A percentile compares a stretch with the other conserved stretches of the same genome.
phyloP scores from a whole-genome alignment of 1,140 invertebrate species.

The Paracyclopina nana region DNA sequence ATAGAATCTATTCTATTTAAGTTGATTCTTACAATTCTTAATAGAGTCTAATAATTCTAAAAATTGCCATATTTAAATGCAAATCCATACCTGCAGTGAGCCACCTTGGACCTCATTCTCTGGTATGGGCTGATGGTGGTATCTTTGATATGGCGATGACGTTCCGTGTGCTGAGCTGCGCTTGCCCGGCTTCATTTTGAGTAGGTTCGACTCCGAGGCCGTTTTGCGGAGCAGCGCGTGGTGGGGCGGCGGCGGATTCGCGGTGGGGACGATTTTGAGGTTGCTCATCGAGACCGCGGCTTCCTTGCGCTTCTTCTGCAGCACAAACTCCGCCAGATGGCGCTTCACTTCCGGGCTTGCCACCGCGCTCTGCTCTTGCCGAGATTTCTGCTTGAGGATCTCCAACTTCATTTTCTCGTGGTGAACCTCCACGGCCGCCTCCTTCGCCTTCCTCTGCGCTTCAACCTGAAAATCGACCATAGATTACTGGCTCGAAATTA shows the following conservation, averaged over 20 bases:
- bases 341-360: slow-evolving; percentile 89
- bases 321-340: slow-evolving; percentile 70
- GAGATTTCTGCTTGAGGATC: slow-evolving; percentile 68
- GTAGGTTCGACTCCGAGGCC: slow-evolving; percentile 92
- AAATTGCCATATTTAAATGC: too few relatives aligned
- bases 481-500: too few relatives aligned
- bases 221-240: slow-evolving; percentile 21
- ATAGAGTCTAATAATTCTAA: too few relatives aligned
- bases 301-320: slow-evolving; percentile 68
- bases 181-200: slow-evolving; percentile 88
- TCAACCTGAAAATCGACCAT: too few relatives aligned
- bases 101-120: too few relatives aligned
- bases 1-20: too few relatives aligned
- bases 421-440: too few relatives aligned
- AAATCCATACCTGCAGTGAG: too few relatives aligned
- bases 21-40: too few relatives aligned
- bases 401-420: slow-evolving; percentile 56
- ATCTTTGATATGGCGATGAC: neutral
- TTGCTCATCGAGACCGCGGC: slow-evolving; percentile 35
- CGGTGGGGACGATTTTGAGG: neutral
- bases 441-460: too few relatives aligned
- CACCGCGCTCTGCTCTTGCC: slow-evolving; percentile 79
- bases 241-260: neutral
- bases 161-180: slow-evolving; percentile 56
- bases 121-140: too few relatives aligned